Evolutionary conservation across 2,113 vertebrate genomes (phyloP).

Genomic region (Percopsis transmontana): DNA sequence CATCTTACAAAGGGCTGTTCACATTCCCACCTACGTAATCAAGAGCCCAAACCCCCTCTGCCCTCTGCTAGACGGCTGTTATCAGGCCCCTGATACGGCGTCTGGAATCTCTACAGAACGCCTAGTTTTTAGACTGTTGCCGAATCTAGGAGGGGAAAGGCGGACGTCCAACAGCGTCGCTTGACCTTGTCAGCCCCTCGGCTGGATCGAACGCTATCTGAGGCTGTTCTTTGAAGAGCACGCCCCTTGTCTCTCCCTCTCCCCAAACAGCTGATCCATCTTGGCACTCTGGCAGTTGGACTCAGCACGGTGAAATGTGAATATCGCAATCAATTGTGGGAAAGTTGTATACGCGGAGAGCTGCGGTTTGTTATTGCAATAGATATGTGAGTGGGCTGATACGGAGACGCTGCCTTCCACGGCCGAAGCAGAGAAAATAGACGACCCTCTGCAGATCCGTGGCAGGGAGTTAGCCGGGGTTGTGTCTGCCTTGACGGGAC

Average conservation of each 20-base stretch:
- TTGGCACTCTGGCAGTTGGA: slow-evolving; percentile 49
- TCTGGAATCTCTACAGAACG: slow-evolving; percentile 80
- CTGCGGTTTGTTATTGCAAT: slow-evolving; percentile 71
- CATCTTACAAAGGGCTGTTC: slow-evolving; percentile 88
- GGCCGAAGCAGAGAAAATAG: slow-evolving; percentile 67
- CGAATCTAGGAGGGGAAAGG: slow-evolving; percentile 71
- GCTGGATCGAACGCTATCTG: slow-evolving; percentile 64
- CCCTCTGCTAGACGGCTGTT: slow-evolving; percentile 79
- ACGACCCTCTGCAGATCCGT: slow-evolving; percentile 66
- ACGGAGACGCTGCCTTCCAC: slow-evolving; percentile 61
- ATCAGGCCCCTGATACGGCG: slow-evolving; percentile 75
- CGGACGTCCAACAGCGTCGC: slow-evolving; percentile 72
- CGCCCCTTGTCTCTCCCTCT: slow-evolving; percentile 68
- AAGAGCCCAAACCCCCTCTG: slow-evolving; percentile 81
- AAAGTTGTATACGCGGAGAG: slow-evolving; percentile 53
- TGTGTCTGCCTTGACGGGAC: slow-evolving; percentile 65
- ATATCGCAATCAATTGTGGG: slow-evolving; percentile 65
- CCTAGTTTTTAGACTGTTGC: slow-evolving; percentile 78
- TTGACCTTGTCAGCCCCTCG: slow-evolving; percentile 69
- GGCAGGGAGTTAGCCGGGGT: slow-evolving; percentile 59
- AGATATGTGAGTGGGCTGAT: slow-evolving; percentile 67
- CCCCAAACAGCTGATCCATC: slow-evolving; percentile 65
- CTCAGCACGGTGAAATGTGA: slow-evolving; percentile 58
- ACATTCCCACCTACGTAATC: slow-evolving; percentile 84
- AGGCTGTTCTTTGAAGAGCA: slow-evolving; percentile 68